phyloP scores from a whole-genome alignment of 2,888 invertebrate species.

The Diarsia dahlii region DNA sequence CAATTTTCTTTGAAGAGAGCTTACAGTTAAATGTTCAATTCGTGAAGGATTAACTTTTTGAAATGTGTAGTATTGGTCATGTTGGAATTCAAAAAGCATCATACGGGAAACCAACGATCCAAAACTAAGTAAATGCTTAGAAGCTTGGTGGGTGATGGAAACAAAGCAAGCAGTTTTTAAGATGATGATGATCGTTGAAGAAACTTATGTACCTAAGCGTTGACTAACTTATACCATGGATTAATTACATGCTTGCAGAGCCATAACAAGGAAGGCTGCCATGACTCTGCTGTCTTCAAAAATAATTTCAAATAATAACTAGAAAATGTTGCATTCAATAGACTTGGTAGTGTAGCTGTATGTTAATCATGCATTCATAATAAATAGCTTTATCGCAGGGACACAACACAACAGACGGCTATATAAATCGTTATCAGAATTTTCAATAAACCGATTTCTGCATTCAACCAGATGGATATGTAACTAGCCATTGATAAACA shows the following conservation, averaged over 20 bases:
- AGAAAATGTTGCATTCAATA: neutral
- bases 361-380: slow-evolving; percentile 13
- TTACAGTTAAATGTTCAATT: neutral
- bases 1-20: slow-evolving; percentile 1
- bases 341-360: neutral
- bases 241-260: neutral
- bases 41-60: neutral
- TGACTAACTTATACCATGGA: neutral
- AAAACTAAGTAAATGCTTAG: neutral
- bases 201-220: neutral
- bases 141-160: too few relatives aligned
- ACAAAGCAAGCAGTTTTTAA: too few relatives aligned
- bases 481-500: slow-evolving; percentile 51
- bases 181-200: neutral
- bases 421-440: slow-evolving; percentile 40
- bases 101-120: neutral
- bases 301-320: neutral
- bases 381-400: slow-evolving; percentile 20
- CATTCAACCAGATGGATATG: slow-evolving; percentile 47
- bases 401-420: slow-evolving; percentile 1
- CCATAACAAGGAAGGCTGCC: neutral
- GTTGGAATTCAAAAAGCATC: neutral
- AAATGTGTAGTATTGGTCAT: neutral
- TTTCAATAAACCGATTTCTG: slow-evolving; percentile 34
- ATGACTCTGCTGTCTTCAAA: neutral